Evolutionary conservation across 92 coral and sea anemone species (phyloP).

Genomic region (Galaxea fascicularis): DNA sequence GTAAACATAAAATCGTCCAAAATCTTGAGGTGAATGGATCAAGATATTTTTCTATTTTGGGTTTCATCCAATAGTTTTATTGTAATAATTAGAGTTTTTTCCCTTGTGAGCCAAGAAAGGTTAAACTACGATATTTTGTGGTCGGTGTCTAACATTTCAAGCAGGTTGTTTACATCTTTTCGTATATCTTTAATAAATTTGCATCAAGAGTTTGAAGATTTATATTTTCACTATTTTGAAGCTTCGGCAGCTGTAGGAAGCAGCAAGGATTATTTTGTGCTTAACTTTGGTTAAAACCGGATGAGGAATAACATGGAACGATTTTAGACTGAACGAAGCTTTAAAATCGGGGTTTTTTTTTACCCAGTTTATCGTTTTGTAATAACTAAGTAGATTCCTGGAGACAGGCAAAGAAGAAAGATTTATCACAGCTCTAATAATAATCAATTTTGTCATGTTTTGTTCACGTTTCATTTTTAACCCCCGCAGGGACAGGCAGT

Average conservation of each 20-base stretch:
- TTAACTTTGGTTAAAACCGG: too few relatives aligned
- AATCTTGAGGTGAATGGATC: background rate
- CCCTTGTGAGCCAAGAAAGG: constrained; percentile 5
- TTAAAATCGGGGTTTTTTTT: too few relatives aligned
- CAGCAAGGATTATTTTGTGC: too few relatives aligned
- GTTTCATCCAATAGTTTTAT: too few relatives aligned
- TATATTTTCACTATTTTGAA: too few relatives aligned
- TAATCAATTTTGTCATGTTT: background rate
- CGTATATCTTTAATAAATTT: constrained; percentile 7
- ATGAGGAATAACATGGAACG: too few relatives aligned
- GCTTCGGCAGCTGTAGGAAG: background rate
- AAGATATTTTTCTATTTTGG: background rate
- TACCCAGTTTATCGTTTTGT: too few relatives aligned
- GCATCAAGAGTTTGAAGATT: constrained; percentile 10
- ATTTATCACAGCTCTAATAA: background rate
- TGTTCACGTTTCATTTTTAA: too few relatives aligned
- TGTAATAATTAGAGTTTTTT: background rate
- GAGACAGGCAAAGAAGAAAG: background rate
- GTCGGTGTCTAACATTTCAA: constrained; percentile 3
- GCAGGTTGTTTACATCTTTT: constrained; percentile 28
- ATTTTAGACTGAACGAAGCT: too few relatives aligned
- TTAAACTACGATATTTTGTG: constrained; percentile 13
- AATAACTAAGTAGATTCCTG: background rate
- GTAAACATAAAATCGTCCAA: background rate
- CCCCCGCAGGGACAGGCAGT: too few relatives aligned